Conservation (phyloP, 2,113 vertebrate genomes). For the Pelmatolapia mariae region DNA sequence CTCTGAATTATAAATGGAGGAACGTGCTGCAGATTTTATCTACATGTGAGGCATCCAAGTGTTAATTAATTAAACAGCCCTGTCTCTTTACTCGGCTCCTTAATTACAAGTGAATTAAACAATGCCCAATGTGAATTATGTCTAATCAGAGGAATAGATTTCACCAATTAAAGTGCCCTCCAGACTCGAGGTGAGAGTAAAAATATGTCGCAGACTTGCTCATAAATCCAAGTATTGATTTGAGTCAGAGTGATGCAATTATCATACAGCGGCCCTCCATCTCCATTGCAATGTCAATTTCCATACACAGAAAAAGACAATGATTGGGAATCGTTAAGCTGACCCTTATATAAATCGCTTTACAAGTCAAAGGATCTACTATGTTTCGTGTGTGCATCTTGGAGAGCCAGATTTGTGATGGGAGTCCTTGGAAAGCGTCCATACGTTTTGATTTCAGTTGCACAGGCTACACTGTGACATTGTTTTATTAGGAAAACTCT, state of each 20-base stretch:
- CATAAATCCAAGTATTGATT: conserved; percentile 67
- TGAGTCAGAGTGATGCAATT: conserved; percentile 36
- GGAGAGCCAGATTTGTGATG: background rate
- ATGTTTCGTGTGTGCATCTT: background rate
- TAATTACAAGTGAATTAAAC: conserved; percentile 71
- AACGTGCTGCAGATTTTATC: conserved; percentile 45
- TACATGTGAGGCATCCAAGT: background rate
- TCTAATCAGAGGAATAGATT: conserved; percentile 67
- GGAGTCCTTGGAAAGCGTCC: background rate
- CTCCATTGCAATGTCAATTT: background rate
- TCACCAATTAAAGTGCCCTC: conserved; percentile 62
- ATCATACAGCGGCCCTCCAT: conserved; percentile 18
- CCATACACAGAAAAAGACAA: background rate
- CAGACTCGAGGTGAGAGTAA: conserved; percentile 39
- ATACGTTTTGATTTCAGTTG: background rate
- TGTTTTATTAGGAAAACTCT: background rate
- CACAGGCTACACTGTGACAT: background rate
- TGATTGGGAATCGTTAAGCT: conserved; percentile 6
- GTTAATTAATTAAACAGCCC: conserved; percentile 58
- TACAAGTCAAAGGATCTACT: background rate
- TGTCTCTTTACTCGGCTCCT: conserved; percentile 44
- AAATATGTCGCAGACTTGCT: conserved; percentile 44
- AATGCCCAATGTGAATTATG: conserved; percentile 60
- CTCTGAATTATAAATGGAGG: conserved; percentile 20
- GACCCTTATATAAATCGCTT: background rate